Conservation (phyloP, 2,113 vertebrate genomes). For the Ptyas mucosa region DNA sequence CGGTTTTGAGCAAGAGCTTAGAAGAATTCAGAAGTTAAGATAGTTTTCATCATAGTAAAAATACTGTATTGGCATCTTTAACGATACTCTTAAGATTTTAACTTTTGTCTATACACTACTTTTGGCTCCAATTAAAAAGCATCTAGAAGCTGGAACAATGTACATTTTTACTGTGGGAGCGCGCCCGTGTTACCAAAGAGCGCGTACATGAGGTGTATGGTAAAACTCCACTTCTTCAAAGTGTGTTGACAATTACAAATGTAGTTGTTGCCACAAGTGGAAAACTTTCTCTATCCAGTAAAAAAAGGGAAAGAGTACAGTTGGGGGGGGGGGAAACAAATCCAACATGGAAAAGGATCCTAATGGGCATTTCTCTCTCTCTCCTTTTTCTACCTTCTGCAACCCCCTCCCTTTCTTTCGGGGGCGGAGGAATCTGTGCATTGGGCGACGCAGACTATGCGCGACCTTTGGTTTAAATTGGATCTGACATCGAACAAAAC, state of each 20-base stretch:
- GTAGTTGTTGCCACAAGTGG: too few species aligned
- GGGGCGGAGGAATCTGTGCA: neutral
- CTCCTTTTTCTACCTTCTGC: too few species aligned
- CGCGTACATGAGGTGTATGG: neutral
- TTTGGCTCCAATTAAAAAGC: neutral
- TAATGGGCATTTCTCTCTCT: neutral
- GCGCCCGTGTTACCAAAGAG: neutral
- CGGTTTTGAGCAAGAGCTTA: neutral
- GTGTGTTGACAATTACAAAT: neutral
- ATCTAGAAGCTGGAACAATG: neutral
- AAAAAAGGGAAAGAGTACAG: neutral
- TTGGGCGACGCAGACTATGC: neutral
- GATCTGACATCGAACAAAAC: constrained; percentile 2
- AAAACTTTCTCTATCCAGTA: neutral
- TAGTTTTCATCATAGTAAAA: neutral
- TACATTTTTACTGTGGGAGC: neutral
- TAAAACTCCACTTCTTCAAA: neutral
- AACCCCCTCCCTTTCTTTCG: neutral
- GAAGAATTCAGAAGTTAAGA: neutral
- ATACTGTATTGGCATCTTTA: neutral
- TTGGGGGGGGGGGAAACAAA: neutral
- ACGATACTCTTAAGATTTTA: neutral
- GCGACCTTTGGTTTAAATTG: neutral
- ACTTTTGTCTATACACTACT: neutral
- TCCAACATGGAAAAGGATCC: neutral